A percentile compares a stretch with the other conserved stretches of the same genome.
These are phyloP conservation scores for Pristionchus pacificus DNA, from an alignment of 1,140 invertebrate genomes.

Conservation along the genomic window DNA sequence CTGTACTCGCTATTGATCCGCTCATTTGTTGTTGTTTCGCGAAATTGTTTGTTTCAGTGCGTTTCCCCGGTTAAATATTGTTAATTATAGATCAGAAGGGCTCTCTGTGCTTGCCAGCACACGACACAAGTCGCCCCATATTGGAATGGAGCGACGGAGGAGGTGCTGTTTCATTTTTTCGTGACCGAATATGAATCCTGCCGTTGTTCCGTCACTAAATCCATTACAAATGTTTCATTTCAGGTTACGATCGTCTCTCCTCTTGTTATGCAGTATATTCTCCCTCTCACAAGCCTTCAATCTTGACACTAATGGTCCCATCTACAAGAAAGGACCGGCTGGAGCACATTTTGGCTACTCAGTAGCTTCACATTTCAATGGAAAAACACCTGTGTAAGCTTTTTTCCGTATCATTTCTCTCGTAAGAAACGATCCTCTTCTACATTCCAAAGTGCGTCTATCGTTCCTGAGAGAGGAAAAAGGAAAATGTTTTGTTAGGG, in stretches of 20 bases:
- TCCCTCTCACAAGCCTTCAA: too few relatives aligned
- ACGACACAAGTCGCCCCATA: too few relatives aligned
- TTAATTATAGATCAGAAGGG: not conserved
- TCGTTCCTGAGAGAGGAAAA: too few relatives aligned
- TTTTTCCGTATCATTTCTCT: constrained; percentile 2
- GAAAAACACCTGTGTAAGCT: constrained; percentile 24
- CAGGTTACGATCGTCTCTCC: not conserved
- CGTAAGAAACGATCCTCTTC: too few relatives aligned
- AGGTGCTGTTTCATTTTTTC: not conserved
- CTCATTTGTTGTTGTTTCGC: too few relatives aligned
- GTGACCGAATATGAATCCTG: not conserved
- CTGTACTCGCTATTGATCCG: too few relatives aligned
- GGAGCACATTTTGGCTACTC: constrained; percentile 30
- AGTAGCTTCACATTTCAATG: constrained; percentile 29
- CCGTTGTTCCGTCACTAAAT: not conserved
- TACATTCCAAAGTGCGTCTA: too few relatives aligned
- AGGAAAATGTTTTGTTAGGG: too few relatives aligned
- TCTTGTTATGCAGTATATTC: constrained; percentile 11
- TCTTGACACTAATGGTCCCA: constrained; percentile 24
- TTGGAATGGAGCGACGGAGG: too few relatives aligned
- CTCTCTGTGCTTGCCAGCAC: not conserved
- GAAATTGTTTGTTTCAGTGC: too few relatives aligned
- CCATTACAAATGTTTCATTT: not conserved
- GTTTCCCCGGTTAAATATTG: not conserved
- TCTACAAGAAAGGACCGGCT: constrained; percentile 26